Conservation (phyloP, 2,113 vertebrate genomes). For the Syngnathus scovelli region DNA sequence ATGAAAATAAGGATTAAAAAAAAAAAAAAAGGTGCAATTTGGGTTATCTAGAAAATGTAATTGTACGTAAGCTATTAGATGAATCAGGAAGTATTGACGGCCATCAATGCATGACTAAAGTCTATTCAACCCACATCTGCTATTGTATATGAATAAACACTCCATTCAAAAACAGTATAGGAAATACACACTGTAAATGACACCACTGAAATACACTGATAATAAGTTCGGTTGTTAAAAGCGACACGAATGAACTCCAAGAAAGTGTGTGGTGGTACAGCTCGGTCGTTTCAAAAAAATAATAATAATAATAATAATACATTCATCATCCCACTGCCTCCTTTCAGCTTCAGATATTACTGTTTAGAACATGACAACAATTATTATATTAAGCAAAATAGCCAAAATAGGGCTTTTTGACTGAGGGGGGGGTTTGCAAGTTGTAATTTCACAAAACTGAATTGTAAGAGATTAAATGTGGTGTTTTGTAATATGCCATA, state of each 20-base stretch:
- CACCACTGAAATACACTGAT: conserved; percentile 34
- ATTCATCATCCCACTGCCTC: conserved; percentile 24
- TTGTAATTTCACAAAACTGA: conserved; percentile 7
- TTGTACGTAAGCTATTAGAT: not conserved
- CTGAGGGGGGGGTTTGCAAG: not conserved
- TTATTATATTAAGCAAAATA: not conserved
- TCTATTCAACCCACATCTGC: conserved; percentile 12
- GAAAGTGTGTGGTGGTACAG: conserved; percentile 46
- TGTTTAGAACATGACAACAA: conserved; percentile 1
- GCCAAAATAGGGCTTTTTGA: conserved; percentile 6
- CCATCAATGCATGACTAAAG: conserved; percentile 9
- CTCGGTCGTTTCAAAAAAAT: conserved; percentile 7
- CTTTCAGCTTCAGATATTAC: conserved; percentile 7
- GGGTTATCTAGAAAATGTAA: not conserved
- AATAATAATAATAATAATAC: conserved; percentile 25
- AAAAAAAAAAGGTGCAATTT: not conserved
- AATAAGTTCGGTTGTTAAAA: conserved; percentile 28
- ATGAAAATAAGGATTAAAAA: not conserved
- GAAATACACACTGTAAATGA: conserved; percentile 18
- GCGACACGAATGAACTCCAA: conserved; percentile 32
- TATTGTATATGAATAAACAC: conserved; percentile 10
- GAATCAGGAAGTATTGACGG: not conserved
- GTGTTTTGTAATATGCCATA: conserved; percentile 15
- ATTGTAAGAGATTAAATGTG: conserved; percentile 9
- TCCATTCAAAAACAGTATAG: conserved; percentile 10